phyloP scores from a whole-genome alignment of 2,888 invertebrate genomes.

The Melinopterus prodromus region DNA sequence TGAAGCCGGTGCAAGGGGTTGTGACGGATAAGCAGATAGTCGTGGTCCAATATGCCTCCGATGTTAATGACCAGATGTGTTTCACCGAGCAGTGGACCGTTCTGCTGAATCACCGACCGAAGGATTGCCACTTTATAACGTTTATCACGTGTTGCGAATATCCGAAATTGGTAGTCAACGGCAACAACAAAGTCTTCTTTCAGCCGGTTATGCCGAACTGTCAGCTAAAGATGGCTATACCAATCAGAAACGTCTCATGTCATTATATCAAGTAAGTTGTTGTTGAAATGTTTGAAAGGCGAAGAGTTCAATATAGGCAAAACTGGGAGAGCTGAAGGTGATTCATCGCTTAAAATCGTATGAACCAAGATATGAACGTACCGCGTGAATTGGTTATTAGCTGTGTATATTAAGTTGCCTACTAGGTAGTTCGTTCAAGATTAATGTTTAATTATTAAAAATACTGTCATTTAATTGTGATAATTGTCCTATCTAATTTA shows the following conservation, averaged over 20 bases:
- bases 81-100: constrained; percentile 61
- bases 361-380: too few species aligned
- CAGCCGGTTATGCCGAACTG: constrained; percentile 56
- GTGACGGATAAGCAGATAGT: constrained; percentile 57
- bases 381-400: too few species aligned
- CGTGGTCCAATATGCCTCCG: constrained; percentile 55
- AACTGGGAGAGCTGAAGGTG: too few species aligned
- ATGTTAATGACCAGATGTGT: constrained; percentile 46
- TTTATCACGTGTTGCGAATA: constrained; percentile 58
- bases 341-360: too few species aligned
- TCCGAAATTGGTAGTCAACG: constrained; percentile 53
- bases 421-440: too few species aligned
- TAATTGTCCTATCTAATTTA: too few species aligned
- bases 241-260: constrained; percentile 57
- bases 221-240: constrained; percentile 49
- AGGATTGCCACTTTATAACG: constrained; percentile 53
- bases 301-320: too few species aligned
- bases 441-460: too few species aligned
- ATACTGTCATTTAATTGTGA: too few species aligned
- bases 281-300: constrained; percentile 40
- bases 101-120: constrained; percentile 57
- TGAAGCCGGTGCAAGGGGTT: constrained; percentile 61
- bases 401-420: too few species aligned
- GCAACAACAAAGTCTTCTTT: constrained; percentile 54
- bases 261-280: constrained; percentile 56